phyloP scores from a whole-genome alignment of 2,888 invertebrate species.

The Lymantria monacha region DNA sequence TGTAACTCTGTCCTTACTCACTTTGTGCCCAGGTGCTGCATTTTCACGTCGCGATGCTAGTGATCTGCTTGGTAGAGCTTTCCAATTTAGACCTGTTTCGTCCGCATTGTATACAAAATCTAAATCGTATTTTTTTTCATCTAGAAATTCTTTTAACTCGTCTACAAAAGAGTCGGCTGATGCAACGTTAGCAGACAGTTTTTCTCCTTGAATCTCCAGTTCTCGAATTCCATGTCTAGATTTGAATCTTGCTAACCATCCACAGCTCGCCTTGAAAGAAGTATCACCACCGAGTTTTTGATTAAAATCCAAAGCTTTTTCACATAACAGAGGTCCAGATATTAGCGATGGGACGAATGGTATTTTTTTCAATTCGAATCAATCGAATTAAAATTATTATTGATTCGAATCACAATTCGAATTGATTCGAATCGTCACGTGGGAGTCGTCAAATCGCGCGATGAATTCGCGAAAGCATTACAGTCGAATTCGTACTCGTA shows the following conservation, averaged over 20 bases:
- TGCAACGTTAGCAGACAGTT: constrained; percentile 2
- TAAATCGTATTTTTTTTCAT: background rate
- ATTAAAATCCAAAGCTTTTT: constrained; percentile 20
- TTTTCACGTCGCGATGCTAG: background rate
- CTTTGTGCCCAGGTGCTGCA: background rate
- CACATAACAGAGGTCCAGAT: constrained; percentile 15
- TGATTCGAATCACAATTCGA: no score
- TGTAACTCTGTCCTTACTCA: no score
- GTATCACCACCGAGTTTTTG: constrained; percentile 13
- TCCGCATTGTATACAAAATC: no score
- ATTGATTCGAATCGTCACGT: no score
- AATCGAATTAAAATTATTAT: no score
- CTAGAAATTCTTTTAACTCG: background rate
- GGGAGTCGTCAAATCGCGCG: no score
- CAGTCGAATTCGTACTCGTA: no score
- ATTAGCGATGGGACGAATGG: no score
- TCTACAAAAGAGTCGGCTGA: background rate
- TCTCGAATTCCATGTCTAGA: constrained; percentile 26
- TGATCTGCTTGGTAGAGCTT: no score
- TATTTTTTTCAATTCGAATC: no score
- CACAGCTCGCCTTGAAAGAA: constrained; percentile 27
- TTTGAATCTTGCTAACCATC: constrained; percentile 34
- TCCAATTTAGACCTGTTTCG: background rate
- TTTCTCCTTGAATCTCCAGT: background rate
- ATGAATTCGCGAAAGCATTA: no score